Base-by-base conservation (phyloP, 2,888 invertebrate genomes). In the Limnephilus auricula region DNA sequence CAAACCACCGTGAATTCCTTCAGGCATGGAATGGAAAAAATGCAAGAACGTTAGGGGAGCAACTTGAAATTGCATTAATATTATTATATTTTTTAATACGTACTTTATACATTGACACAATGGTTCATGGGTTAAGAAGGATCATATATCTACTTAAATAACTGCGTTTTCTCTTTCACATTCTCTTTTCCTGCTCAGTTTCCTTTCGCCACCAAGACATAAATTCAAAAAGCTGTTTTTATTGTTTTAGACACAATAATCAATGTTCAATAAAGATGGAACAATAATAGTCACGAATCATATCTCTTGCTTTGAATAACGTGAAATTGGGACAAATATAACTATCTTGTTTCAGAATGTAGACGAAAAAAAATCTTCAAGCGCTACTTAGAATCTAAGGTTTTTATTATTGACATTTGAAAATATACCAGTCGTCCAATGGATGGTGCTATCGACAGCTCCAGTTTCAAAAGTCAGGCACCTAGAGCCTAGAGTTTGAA, bases 391-490 rank as follows among this genome's bases (percentile, higher is more conserved):
- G 25, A 65, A 65, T 65, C 25, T 65, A 25, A 25, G 9, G 18
- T 18, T 82, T 32, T 82, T 37, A 34, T 34, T 34, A 82, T 82
- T 37, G 82, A 82, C 82, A 82, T 82, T 82, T 82, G 32, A 82
- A 82, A 82, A 82, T 82, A 34, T 34, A 32, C 82, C 82, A 34
- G 25, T 82, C 37, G 34, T 82, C 37, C 82, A 37, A 34, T 82
- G 34, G 34, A 32, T 37, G 82, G 82, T 34, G 82, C 82, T 34
- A 82, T 34, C 82, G 82, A 37, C 82, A 37, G 82, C 37, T 82
- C 82, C 25, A 34, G 34, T 82, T 82, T 82, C 82, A 82, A 82
- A 82, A 82, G 82, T 82, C 82, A 65, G 25, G 65, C 65, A 25
- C 65, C 2, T 50, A 6, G 40, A 25, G n/a, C n/a, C n/a, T n/a